A percentile compares a stretch with the other conserved stretches of the same genome.
These are phyloP conservation scores for Lepidochitona cinerea DNA, from an alignment of 2,888 invertebrate genomes.

Conservation along the genomic window DNA sequence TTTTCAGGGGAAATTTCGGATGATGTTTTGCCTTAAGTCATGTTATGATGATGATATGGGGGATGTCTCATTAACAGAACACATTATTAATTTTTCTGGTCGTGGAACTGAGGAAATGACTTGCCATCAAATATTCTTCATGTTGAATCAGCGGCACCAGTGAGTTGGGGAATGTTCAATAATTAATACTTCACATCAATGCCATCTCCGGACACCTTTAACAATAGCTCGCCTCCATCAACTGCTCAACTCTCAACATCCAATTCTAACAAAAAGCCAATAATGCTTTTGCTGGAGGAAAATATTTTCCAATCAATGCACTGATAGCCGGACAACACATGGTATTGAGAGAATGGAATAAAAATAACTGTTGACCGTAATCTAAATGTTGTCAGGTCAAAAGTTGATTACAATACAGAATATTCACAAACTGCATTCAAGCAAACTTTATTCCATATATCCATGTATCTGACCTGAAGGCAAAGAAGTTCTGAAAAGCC, in stretches of 20 bases:
- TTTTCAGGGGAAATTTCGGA: too few species aligned
- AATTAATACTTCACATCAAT: not conserved
- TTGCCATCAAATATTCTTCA: not conserved
- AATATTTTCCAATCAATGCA: not conserved
- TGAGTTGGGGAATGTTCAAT: constrained; percentile 1
- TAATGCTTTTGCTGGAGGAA: not conserved
- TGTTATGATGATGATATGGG: not conserved
- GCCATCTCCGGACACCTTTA: not conserved
- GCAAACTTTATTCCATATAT: too few species aligned
- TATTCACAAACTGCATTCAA: not conserved
- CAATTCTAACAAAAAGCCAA: not conserved
- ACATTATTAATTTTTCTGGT: not conserved
- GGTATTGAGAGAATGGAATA: not conserved
- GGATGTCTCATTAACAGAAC: not conserved
- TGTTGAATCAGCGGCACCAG: not conserved
- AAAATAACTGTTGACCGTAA: not conserved
- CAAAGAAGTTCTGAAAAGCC: too few species aligned
- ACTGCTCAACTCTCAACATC: not conserved
- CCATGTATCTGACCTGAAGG: too few species aligned
- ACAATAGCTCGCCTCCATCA: not conserved
- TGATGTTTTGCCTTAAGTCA: too few species aligned
- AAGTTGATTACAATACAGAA: not conserved
- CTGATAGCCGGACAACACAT: not conserved
- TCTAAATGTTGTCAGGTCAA: not conserved
- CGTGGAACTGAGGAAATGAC: not conserved